Conservation (phyloP, 2,888 invertebrate species). For the Hirtodrosophila alboralis region DNA sequence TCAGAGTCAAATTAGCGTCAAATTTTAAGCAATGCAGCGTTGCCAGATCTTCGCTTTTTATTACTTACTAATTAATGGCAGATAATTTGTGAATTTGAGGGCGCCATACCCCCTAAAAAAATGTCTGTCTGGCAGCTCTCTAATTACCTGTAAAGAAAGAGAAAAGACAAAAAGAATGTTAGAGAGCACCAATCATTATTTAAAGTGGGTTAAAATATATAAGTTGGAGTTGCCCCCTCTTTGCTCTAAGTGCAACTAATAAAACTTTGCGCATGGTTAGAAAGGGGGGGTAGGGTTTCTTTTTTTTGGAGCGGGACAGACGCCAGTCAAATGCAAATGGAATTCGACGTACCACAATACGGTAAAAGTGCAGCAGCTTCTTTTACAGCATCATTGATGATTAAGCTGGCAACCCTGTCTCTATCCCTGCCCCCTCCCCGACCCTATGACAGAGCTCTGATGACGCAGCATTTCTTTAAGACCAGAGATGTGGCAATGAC, state of each 20-base stretch:
- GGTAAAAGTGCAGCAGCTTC: constrained; percentile 1
- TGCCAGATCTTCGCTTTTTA: constrained; percentile 36
- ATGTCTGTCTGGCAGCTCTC: constrained; percentile 32
- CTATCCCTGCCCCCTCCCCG: neutral
- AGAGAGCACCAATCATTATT: constrained; percentile 47
- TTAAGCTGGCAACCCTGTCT: constrained; percentile 22
- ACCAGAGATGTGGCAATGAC: constrained; percentile 5
- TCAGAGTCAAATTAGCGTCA: constrained; percentile 48
- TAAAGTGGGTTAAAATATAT: constrained; percentile 39
- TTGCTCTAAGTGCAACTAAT: constrained; percentile 2
- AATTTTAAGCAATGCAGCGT: constrained; percentile 27
- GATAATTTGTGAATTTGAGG: constrained; percentile 54
- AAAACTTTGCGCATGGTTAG: neutral
- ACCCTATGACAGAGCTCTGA: constrained; percentile 3
- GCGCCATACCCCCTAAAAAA: constrained; percentile 15
- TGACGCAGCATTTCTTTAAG: constrained; percentile 21
- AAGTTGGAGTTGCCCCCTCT: constrained; percentile 2
- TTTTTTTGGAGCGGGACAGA: neutral
- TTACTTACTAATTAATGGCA: constrained; percentile 61
- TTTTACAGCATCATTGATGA: constrained; percentile 23
- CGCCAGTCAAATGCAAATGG: constrained; percentile 52
- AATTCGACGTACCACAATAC: constrained; percentile 19
- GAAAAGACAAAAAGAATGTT: constrained; percentile 16
- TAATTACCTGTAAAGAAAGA: constrained; percentile 59
- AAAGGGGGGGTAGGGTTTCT: too few species aligned